Percentiles rank a stretch among this genome's conserved stretches.
phyloP scores from a whole-genome alignment of 2,888 invertebrate species.

The Cryptus armator region DNA sequence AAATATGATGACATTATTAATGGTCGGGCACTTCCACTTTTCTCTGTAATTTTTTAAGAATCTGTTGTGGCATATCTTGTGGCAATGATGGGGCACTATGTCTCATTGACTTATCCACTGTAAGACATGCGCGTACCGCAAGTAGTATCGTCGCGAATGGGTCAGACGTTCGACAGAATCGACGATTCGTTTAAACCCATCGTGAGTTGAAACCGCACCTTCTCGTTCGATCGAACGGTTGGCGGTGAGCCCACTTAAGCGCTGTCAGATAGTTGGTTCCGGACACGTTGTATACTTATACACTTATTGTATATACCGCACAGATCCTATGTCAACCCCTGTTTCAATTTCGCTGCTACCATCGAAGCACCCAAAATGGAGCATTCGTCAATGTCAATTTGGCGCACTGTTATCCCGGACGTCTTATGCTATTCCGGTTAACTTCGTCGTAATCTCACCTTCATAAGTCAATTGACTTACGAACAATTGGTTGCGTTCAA shows the following conservation, averaged over 20 bases:
- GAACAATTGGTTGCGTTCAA: slow-evolving; percentile 5
- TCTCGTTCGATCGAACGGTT: slow-evolving; percentile 25
- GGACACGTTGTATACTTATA: background rate
- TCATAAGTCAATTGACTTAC: slow-evolving; percentile 14
- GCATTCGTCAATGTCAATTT: background rate
- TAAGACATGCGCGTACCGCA: background rate
- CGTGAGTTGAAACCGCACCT: slow-evolving; percentile 4
- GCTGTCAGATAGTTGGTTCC: background rate
- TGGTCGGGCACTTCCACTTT: too few relatives aligned
- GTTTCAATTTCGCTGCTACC: background rate
- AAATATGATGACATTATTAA: too few relatives aligned
- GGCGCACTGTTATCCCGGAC: background rate
- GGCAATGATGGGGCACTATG: too few relatives aligned
- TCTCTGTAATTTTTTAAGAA: too few relatives aligned
- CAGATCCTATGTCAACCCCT: background rate
- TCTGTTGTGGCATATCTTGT: too few relatives aligned
- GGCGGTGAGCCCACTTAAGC: background rate
- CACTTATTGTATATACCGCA: background rate
- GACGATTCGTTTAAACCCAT: background rate
- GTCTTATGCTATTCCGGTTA: background rate
- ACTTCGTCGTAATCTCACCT: slow-evolving; percentile 15
- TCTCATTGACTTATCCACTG: too few relatives aligned
- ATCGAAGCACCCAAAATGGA: slow-evolving; percentile 14
- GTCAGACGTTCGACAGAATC: slow-evolving; percentile 18
- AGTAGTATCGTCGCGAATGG: slow-evolving; percentile 14